Evolutionary conservation across 2,797 vertebrate species (phyloP).

Genomic region (Catostomus latipinnis): DNA sequence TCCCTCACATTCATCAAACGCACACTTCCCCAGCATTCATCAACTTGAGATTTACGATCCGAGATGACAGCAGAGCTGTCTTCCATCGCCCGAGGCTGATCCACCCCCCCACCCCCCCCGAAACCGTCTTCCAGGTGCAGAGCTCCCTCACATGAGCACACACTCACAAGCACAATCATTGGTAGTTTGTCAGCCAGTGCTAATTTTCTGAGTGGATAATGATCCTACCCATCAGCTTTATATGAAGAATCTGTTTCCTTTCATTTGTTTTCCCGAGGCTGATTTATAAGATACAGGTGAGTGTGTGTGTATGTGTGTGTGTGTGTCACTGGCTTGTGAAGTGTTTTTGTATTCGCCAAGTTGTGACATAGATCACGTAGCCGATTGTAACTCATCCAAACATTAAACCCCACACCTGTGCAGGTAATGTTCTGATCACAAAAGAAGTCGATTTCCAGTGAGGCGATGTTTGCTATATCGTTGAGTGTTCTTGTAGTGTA

Average conservation of each 20-base stretch:
- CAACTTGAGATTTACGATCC: constrained; percentile 74
- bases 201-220: constrained; percentile 64
- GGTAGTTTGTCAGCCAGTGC: constrained; percentile 73
- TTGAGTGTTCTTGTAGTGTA: background rate
- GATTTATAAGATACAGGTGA: constrained; percentile 57
- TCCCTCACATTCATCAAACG: constrained; percentile 9
- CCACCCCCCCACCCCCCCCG: constrained; percentile 62
- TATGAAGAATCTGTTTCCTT: constrained; percentile 57
- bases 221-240: constrained; percentile 45
- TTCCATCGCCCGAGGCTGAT: constrained; percentile 50
- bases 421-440: constrained; percentile 37
- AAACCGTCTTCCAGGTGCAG: constrained; percentile 75
- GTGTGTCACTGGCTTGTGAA: constrained; percentile 15
- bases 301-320: too few species aligned
- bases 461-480: constrained; percentile 16
- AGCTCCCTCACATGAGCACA: constrained; percentile 19
- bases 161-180: constrained; percentile 62
- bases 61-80: constrained; percentile 70
- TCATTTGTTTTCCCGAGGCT: constrained; percentile 40
- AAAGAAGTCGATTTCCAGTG: constrained; percentile 13
- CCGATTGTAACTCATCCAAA: constrained; percentile 10
- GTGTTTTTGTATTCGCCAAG: background rate
- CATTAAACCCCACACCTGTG: constrained; percentile 38
- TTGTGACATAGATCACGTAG: background rate
- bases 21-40: constrained; percentile 61